phyloP scores from a whole-genome alignment of 2,797 vertebrate species.

The Enteromius mattozi region DNA sequence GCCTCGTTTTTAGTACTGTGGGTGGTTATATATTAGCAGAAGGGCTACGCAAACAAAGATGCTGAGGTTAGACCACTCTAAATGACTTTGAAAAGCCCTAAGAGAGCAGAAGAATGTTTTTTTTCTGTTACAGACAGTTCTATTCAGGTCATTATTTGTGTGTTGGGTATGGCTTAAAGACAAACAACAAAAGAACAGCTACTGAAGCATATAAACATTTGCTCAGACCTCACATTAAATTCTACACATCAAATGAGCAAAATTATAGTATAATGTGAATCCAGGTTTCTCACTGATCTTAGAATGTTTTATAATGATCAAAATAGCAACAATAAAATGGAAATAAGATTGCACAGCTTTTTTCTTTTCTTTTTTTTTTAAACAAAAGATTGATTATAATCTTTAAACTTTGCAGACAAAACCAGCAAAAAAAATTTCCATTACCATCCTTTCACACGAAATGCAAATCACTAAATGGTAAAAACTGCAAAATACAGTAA shows the following conservation, averaged over 20 bases:
- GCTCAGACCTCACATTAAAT: slow-evolving; percentile 49
- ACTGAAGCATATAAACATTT: slow-evolving; percentile 56
- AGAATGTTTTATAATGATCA: not conserved
- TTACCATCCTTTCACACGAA: slow-evolving; percentile 72
- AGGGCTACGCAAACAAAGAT: slow-evolving; percentile 36
- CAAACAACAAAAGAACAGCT: slow-evolving; percentile 66
- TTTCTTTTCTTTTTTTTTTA: not conserved
- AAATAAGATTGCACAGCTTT: not conserved
- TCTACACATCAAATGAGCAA: slow-evolving; percentile 60
- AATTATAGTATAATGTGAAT: slow-evolving; percentile 67
- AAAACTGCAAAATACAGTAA: slow-evolving; percentile 73
- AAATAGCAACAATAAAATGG: not conserved
- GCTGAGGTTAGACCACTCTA: slow-evolving; percentile 19
- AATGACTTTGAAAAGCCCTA: slow-evolving; percentile 3
- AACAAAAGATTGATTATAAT: not conserved
- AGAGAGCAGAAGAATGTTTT: not conserved
- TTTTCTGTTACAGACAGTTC: slow-evolving; percentile 38
- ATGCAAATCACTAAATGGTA: slow-evolving; percentile 68
- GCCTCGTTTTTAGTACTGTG: not conserved
- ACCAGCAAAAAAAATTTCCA: slow-evolving; percentile 64
- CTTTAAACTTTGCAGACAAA: slow-evolving; percentile 57
- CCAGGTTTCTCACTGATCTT: not conserved
- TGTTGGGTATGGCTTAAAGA: slow-evolving; percentile 55
- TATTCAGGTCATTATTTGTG: slow-evolving; percentile 62
- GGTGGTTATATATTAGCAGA: slow-evolving; percentile 32